Evolutionary conservation across 2,113 vertebrate species (phyloP).

Genomic region (Coturnix japonica): DNA sequence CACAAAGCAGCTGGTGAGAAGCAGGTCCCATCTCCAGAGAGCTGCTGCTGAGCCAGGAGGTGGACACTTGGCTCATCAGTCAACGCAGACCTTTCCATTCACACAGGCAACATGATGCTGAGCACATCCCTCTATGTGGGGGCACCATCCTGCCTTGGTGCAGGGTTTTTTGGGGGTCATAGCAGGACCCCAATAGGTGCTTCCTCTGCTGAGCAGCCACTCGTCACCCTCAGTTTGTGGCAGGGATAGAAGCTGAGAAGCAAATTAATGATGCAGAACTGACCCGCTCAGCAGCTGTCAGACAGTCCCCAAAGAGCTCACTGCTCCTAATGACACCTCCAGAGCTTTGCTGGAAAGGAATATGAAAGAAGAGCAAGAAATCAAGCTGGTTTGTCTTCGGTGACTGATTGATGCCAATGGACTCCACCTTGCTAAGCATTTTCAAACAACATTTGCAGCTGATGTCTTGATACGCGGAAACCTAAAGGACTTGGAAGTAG

Average conservation of each 20-base stretch:
- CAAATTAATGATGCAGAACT: not conserved
- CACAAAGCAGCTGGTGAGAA: not conserved
- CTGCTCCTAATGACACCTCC: slow-evolving; percentile 39
- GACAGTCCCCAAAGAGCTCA: not conserved
- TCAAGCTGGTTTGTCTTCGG: not conserved
- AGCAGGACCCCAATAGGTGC: not conserved
- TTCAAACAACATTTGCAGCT: not conserved
- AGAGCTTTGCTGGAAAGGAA: slow-evolving; percentile 40
- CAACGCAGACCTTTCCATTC: not conserved
- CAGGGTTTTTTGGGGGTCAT: not conserved
- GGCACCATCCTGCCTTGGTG: not conserved
- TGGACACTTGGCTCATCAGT: not conserved
- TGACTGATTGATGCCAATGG: not conserved
- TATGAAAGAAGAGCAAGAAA: slow-evolving; percentile 6
- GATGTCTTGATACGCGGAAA: not conserved
- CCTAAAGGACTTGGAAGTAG: not conserved
- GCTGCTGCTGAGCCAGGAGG: too few species aligned
- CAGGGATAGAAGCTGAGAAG: not conserved
- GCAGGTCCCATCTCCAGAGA: not conserved
- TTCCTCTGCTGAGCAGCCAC: not conserved
- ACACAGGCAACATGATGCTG: not conserved
- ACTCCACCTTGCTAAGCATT: not conserved
- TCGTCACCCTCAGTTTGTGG: not conserved
- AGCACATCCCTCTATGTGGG: not conserved
- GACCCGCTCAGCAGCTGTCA: slow-evolving; percentile 27